phyloP scores from a whole-genome alignment of 2,797 vertebrate genomes.

The Todus mexicanus region DNA sequence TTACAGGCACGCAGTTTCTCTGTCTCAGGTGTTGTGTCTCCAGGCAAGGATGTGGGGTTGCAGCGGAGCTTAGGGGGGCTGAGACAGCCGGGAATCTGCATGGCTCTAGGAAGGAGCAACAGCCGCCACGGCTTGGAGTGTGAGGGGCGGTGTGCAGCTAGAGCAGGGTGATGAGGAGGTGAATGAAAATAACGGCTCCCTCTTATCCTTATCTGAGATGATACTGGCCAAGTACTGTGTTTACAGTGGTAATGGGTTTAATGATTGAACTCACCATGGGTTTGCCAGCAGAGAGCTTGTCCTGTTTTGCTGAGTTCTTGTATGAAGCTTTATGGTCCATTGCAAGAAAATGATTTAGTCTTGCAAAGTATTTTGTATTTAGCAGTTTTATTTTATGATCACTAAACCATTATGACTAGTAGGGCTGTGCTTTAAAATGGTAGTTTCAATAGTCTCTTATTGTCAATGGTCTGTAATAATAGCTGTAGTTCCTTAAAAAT shows the following conservation, averaged over 20 bases:
- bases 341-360: not conserved
- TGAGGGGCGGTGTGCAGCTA: not conserved
- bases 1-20: rapidly evolving
- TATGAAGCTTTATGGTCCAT: not conserved
- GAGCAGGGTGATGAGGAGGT: not conserved
- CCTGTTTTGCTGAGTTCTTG: not conserved
- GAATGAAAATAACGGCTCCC: not conserved
- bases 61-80: not conserved
- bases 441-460: not conserved
- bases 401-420: not conserved
- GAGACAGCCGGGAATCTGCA: not conserved
- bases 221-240: not conserved
- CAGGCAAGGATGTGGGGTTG: not conserved
- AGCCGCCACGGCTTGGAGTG: not conserved
- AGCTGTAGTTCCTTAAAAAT: not conserved
- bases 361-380: not conserved
- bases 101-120: not conserved
- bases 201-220: not conserved
- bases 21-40: not conserved
- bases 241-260: not conserved
- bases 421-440: not conserved
- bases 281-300: not conserved
- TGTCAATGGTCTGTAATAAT: not conserved
- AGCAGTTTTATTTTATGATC: not conserved
- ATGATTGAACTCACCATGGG: not conserved